Evolutionary conservation across 2,113 vertebrate genomes (phyloP).

Genomic region (Gallinago media): DNA sequence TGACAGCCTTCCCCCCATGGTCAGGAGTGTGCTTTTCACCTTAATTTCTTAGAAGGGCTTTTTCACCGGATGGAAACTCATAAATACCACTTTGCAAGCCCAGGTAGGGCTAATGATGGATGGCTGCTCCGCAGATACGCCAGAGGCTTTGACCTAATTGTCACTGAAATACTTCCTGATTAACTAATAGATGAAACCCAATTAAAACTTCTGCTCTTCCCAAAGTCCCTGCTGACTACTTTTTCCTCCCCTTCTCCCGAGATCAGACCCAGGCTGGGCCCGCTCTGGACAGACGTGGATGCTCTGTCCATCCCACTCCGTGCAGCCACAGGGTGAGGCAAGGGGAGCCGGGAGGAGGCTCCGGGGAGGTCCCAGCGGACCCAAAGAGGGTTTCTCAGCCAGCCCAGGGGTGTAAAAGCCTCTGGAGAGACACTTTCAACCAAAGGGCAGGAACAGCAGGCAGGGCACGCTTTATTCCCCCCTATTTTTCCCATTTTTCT

Average conservation of each 20-base stretch:
- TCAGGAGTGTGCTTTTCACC: slow-evolving; percentile 25
- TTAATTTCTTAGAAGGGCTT: slow-evolving; percentile 54
- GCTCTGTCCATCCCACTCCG: neutral
- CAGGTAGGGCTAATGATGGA: slow-evolving; percentile 57
- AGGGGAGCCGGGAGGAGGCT: neutral
- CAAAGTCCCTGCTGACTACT: neutral
- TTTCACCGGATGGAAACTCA: slow-evolving; percentile 9
- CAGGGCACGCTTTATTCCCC: neutral
- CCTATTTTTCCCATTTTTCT: neutral
- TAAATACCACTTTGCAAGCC: slow-evolving; percentile 54
- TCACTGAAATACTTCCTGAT: slow-evolving; percentile 57
- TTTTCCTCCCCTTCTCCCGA: neutral
- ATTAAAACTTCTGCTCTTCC: slow-evolving; percentile 46
- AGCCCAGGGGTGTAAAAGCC: rapidly evolving
- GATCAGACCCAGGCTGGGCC: neutral
- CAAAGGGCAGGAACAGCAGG: neutral
- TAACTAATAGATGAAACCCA: slow-evolving; percentile 58
- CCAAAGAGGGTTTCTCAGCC: neutral
- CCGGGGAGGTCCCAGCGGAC: too few relatives aligned
- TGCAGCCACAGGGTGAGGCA: neutral
- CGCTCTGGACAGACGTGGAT: neutral
- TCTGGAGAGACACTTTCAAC: neutral
- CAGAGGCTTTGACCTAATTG: slow-evolving; percentile 66
- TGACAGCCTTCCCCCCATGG: slow-evolving; percentile 49
- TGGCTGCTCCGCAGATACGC: slow-evolving; percentile 33